phyloP scores from a whole-genome alignment of 2,797 vertebrate species.

The Myiotriccus ornatus region DNA sequence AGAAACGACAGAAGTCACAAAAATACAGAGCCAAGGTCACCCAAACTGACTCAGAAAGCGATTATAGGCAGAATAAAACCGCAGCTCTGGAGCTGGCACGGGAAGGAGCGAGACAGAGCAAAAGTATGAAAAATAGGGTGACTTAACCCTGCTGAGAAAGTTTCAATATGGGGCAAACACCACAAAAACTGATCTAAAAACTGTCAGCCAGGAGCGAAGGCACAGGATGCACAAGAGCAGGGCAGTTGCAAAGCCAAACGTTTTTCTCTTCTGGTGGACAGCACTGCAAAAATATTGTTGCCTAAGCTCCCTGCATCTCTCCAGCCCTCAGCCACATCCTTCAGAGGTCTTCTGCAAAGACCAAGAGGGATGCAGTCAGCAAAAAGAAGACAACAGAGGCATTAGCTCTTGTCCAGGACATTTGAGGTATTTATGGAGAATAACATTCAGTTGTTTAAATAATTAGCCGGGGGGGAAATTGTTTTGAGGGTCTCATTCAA shows the following conservation, averaged over 20 bases:
- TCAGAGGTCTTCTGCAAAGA: neutral
- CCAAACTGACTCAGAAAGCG: neutral
- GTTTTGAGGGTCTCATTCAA: constrained; percentile 4
- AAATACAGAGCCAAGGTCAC: constrained; percentile 19
- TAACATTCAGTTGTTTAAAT: neutral
- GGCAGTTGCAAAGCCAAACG: accelerated
- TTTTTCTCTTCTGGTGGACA: neutral
- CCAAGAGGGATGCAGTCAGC: neutral
- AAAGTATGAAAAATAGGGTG: neutral
- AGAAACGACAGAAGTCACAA: neutral
- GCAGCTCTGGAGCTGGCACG: neutral
- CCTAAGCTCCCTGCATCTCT: neutral
- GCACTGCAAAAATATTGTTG: neutral
- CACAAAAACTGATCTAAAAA: neutral
- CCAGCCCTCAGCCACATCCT: neutral
- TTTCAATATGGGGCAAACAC: neutral
- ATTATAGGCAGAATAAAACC: neutral
- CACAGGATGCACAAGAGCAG: accelerated
- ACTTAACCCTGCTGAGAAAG: neutral
- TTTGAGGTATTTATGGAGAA: neutral
- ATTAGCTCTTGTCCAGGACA: neutral
- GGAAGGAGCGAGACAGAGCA: neutral
- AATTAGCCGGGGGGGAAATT: neutral
- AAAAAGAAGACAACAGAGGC: neutral
- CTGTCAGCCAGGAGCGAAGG: neutral